phyloP scores from a whole-genome alignment of 2,797 vertebrate species.

The Gymnothorax javanicus region DNA sequence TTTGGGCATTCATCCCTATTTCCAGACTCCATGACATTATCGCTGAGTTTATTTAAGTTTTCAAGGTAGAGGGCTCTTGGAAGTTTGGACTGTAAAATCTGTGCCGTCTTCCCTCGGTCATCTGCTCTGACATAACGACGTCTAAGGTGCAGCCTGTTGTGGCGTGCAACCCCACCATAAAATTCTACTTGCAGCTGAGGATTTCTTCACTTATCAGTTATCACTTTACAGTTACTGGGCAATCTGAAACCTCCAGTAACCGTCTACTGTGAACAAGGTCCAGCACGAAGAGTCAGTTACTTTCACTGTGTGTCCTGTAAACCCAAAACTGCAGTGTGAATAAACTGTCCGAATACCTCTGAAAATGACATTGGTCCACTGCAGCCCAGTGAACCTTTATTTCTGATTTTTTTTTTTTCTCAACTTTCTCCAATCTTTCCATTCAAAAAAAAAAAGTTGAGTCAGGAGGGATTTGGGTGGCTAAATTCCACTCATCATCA shows the following conservation, averaged over 20 bases:
- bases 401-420: no score
- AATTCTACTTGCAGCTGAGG: no score
- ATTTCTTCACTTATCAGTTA: not conserved
- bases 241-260: not conserved
- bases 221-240: not conserved
- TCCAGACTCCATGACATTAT: not conserved
- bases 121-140: not conserved
- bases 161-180: not conserved
- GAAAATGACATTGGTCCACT: not conserved
- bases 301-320: not conserved
- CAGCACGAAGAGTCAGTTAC: not conserved
- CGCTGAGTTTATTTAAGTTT: not conserved
- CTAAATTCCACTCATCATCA: no score
- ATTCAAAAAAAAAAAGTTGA: no score
- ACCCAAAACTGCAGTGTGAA: not conserved
- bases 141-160: not conserved
- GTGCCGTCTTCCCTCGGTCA: not conserved
- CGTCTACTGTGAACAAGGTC: not conserved
- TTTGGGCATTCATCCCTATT: not conserved
- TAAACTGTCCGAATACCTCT: not conserved
- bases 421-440: no score
- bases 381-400: no score
- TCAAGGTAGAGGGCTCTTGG: not conserved
- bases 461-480: no score
- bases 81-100: not conserved